phyloP scores from a whole-genome alignment of 2,113 vertebrate species.

The Vombatus ursinus region DNA sequence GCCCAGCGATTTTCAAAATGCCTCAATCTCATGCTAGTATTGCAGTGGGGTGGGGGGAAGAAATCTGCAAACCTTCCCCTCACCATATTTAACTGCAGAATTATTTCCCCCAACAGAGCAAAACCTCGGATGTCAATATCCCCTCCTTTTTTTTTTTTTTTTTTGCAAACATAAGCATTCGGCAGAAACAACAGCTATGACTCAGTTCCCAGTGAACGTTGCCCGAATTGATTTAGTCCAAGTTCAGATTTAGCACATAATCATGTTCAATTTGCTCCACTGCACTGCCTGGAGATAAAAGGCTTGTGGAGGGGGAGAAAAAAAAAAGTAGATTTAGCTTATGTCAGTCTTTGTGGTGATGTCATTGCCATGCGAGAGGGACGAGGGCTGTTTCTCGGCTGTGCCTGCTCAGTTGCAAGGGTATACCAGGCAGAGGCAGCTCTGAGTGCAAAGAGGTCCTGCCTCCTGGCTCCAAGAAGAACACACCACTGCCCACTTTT shows the following conservation, averaged over 20 bases:
- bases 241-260: constrained; percentile 89
- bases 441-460: constrained; percentile 71
- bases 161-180: constrained; percentile 81
- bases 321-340: constrained; percentile 80
- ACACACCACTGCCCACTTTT: constrained; percentile 60
- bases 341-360: constrained; percentile 88
- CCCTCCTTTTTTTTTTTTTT: constrained; percentile 50
- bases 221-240: constrained; percentile 85
- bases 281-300: constrained; percentile 88
- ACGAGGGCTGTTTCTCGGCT: constrained; percentile 74
- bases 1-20: constrained; percentile 52
- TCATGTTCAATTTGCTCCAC: constrained; percentile 87
- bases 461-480: constrained; percentile 50
- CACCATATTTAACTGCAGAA: constrained; percentile 59
- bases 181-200: constrained; percentile 84
- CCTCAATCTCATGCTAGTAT: constrained; percentile 64
- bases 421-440: constrained; percentile 68
- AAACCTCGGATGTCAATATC: constrained; percentile 69
- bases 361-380: constrained; percentile 85
- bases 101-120: constrained; percentile 52
- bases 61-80: constrained; percentile 52
- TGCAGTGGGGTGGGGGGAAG: constrained; percentile 37
- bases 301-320: constrained; percentile 63
- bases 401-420: constrained; percentile 77
- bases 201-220: constrained; percentile 81